Conservation (phyloP, 2,888 invertebrate genomes). For the Drosophila longiperda region DNA sequence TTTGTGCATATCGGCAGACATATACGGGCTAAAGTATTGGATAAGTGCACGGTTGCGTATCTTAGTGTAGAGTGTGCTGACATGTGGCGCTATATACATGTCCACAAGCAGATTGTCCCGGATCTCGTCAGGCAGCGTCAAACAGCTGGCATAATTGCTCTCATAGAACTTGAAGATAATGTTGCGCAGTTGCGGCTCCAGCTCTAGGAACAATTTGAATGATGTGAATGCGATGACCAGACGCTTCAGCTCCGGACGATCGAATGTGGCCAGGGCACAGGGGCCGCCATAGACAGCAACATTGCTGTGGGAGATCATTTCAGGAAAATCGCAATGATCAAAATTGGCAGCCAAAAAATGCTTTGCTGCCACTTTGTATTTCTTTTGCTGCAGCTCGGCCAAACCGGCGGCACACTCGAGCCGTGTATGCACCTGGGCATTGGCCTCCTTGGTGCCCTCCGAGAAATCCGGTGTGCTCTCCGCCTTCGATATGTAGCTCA, state of each 20-base stretch:
- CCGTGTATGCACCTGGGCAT: slow-evolving; percentile 91
- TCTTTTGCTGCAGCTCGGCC: slow-evolving; percentile 96
- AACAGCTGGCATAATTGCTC: slow-evolving; percentile 98
- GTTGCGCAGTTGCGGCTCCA: slow-evolving; percentile 98
- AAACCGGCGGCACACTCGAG: slow-evolving; percentile 97
- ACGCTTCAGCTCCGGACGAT: slow-evolving; percentile 96
- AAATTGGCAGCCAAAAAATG: slow-evolving; percentile 96
- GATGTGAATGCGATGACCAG: slow-evolving; percentile 96
- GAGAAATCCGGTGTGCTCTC: slow-evolving; percentile 96
- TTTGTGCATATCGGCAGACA: slow-evolving; percentile 97
- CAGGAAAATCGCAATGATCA: slow-evolving; percentile 99
- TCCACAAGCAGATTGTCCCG: slow-evolving; percentile 97
- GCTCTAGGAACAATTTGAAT: slow-evolving; percentile 98
- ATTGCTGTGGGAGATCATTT: slow-evolving; percentile 97
- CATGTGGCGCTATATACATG: slow-evolving; percentile 98
- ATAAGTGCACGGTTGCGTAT: slow-evolving; percentile 98
- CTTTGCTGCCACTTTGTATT: slow-evolving; percentile 98
- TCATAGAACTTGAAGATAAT: slow-evolving; percentile 99
- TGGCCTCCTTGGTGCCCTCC: slow-evolving; percentile 91
- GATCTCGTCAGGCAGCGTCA: slow-evolving; percentile 96
- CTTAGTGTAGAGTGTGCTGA: slow-evolving; percentile 95
- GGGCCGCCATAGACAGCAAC: slow-evolving; percentile 98
- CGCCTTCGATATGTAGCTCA: slow-evolving; percentile 98
- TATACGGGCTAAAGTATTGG: slow-evolving; percentile 98
- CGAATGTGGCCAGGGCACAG: slow-evolving; percentile 98